These are phyloP conservation scores for Cercopithecus diana DNA, from an alignment of 2,797 vertebrate species.

Conservation along the genomic window DNA sequence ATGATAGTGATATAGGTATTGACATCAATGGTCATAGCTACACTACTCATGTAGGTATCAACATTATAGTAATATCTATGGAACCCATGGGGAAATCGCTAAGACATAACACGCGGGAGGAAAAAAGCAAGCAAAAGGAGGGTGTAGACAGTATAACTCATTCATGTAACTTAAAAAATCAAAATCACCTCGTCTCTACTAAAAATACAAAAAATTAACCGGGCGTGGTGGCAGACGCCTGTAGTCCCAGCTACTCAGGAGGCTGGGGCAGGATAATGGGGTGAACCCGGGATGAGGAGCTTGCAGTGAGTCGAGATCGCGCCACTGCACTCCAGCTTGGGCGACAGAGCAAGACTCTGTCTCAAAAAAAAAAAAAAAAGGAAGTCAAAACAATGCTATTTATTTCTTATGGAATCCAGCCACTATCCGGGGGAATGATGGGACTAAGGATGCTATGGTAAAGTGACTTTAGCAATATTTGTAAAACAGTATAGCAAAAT, in stretches of 20 bases:
- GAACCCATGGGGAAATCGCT: neutral
- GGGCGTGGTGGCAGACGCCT: rapidly evolving
- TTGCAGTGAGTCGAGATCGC: too few species aligned
- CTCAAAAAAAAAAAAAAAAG: neutral
- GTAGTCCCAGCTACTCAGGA: too few species aligned
- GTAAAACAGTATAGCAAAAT: neutral
- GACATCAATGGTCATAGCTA: neutral
- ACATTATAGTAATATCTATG: neutral
- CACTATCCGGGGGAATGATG: neutral
- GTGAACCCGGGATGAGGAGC: too few species aligned
- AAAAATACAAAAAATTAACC: too few species aligned
- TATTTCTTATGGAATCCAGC: neutral
- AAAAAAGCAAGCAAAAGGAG: neutral
- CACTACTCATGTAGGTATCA: too few species aligned
- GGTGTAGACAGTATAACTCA: neutral
- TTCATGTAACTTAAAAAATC: neutral
- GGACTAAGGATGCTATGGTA: neutral
- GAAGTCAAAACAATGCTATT: neutral
- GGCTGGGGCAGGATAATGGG: rapidly evolving
- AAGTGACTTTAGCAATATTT: neutral
- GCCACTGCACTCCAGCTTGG: too few species aligned
- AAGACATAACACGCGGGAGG: neutral
- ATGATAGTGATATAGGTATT: neutral
- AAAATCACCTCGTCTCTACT: too few species aligned
- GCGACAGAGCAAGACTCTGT: rapidly evolving